Evolutionary conservation across 2,113 vertebrate species (phyloP), one percentile per base, ranked within the genome.

Genomic region (Dasyprocta punctata): DNA sequence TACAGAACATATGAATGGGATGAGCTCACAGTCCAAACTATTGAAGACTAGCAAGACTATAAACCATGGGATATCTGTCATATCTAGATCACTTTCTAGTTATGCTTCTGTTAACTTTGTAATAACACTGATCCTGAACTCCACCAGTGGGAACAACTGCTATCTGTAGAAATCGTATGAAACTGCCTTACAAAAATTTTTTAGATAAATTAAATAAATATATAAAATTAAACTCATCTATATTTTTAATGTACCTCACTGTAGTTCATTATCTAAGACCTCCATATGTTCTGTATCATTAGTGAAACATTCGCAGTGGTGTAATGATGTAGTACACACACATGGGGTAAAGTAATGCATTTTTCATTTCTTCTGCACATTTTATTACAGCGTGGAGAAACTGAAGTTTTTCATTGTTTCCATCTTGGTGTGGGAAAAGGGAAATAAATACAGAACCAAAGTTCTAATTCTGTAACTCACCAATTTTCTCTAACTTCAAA

Each of bases 241-340:
- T 98, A 96, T 97, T 97, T 98, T 90, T 95, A 95, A 93, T 95
- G 44, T 92, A 94, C 78, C 77, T 95, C 83, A 67, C 28, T 92
- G 49, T 91, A 86, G 93, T 97, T 97, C 94, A 97, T 94, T 97
- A 94, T 52, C 84, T 81, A 90, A 84, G 81, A 91, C 95, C 69
- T 96, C 87, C 97, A 97, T 96, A 86, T 82, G 93, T 95, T 97
- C 87, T 88, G 78, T 92, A 86, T 97, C 97, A 98, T 98, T 97
- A 98, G 52, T 87, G 88, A 95, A 67, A 92, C 82, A 38, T 96
- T 97, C 84, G 96, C 82, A 61, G 65, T n/a, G 33, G 81, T 69
- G 65, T 95, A 95, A 90, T 96, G 85, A 96, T 95, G n/a, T 83
- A 96, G 75, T 71, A 30, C 36, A 24, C 89, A 26, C 88, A 89